Evolutionary conservation across 2,888 invertebrate species (phyloP).

Genomic region (Margaritifera margaritifera): DNA sequence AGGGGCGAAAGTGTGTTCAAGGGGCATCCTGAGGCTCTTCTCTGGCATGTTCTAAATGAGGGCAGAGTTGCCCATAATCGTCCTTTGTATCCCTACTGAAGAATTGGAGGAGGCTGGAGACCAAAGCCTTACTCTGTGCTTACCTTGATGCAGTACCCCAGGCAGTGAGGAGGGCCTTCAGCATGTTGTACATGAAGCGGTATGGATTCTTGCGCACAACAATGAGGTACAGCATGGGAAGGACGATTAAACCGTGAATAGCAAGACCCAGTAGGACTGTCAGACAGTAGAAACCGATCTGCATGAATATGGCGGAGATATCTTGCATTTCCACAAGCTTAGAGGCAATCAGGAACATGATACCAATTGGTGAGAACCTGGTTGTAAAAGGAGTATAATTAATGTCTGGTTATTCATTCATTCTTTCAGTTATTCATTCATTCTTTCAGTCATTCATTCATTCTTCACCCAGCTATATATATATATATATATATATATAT

Average conservation of each 20-base stretch:
- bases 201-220: conserved; percentile 62
- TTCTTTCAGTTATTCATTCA: too few species aligned
- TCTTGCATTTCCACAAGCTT: conserved; percentile 93
- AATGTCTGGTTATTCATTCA: conserved; percentile 1
- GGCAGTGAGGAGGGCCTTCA: conserved; percentile 79
- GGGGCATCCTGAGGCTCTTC: not conserved
- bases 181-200: conserved; percentile 50
- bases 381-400: not conserved
- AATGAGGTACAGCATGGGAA: conserved; percentile 87
- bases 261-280: conserved; percentile 88
- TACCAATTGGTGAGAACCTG: conserved; percentile 71
- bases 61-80: too few species aligned
- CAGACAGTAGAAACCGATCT: conserved; percentile 91
- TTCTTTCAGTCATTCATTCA: too few species aligned
- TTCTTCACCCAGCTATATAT: too few species aligned
- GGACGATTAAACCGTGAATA: conserved; percentile 91
- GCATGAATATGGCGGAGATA: conserved; percentile 84
- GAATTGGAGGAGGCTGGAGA: too few species aligned
- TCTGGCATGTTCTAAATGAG: not conserved
- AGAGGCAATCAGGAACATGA: conserved; percentile 79
- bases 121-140: not conserved
- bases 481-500: too few species aligned
- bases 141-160: conserved; percentile 67
- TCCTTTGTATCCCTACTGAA: not conserved
- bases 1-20: too few species aligned